Evolutionary conservation across 2,888 invertebrate genomes (phyloP).

Genomic region (Synanthedon myopaeformis): DNA sequence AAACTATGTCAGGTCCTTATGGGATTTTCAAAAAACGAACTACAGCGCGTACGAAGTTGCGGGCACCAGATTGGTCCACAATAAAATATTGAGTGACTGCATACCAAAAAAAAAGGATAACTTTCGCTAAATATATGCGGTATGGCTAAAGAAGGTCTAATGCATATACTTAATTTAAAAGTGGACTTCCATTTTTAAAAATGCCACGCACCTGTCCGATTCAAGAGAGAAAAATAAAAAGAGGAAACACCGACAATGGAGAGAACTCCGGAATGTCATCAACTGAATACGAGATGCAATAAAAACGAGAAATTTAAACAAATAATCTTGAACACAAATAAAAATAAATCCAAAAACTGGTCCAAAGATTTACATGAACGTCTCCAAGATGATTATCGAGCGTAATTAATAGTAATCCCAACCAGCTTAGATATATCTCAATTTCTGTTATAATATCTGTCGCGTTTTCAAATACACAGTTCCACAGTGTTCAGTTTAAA

Average conservation of each 20-base stretch:
- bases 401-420: slow-evolving; percentile 20
- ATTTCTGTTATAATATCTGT: slow-evolving; percentile 11
- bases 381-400: slow-evolving; percentile 20
- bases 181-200: background rate
- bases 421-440: slow-evolving; percentile 16
- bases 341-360: slow-evolving; percentile 22
- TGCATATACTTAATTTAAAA: background rate
- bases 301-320: slow-evolving; percentile 11
- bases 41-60: too few species aligned
- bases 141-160: background rate
- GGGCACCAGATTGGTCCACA: too few species aligned
- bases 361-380: slow-evolving; percentile 19
- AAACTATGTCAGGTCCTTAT: too few species aligned
- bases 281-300: slow-evolving; percentile 12
- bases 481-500: background rate
- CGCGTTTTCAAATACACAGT: slow-evolving; percentile 7
- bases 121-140: too few species aligned
- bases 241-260: slow-evolving; percentile 12
- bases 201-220: background rate
- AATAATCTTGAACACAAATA: slow-evolving; percentile 10
- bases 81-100: too few species aligned
- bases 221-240: slow-evolving; percentile 5
- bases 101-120: too few species aligned
- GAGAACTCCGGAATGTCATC: slow-evolving; percentile 13
- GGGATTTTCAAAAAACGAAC: too few species aligned